phyloP scores from a whole-genome alignment of 2,113 vertebrate genomes.

The Nothoprocta pentlandii region DNA sequence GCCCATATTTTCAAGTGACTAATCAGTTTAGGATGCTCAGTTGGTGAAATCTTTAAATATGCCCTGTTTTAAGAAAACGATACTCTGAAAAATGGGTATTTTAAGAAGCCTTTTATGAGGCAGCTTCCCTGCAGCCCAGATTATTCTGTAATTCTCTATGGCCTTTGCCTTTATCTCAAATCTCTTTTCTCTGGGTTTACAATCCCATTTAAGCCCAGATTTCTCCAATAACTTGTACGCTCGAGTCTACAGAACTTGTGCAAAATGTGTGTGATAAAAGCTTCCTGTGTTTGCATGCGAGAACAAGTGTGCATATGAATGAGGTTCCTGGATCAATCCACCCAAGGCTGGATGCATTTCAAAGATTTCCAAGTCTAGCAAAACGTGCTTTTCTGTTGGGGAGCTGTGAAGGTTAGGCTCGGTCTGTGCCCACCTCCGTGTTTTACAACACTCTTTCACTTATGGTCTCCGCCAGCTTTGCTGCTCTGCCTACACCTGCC shows the following conservation, averaged over 20 bases:
- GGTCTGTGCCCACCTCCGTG: conserved; percentile 59
- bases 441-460: conserved; percentile 57
- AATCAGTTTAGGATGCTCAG: neutral
- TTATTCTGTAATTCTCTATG: neutral
- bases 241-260: neutral
- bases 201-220: neutral
- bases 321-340: conserved; percentile 36
- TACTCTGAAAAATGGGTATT: neutral
- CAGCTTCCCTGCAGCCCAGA: neutral
- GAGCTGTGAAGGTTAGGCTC: conserved; percentile 56
- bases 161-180: neutral
- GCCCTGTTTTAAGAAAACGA: neutral
- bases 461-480: conserved; percentile 39
- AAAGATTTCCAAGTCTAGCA: neutral
- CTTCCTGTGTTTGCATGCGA: neutral
- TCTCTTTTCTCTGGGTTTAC: conserved; percentile 2
- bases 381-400: conserved; percentile 2
- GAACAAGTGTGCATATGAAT: conserved; percentile 23
- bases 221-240: neutral
- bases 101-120: neutral
- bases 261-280: neutral
- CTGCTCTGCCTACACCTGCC: conserved; percentile 53
- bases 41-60: neutral
- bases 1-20: neutral
- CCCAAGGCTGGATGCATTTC: neutral